Base-by-base conservation (phyloP, 1,140 invertebrate genomes). In the Drosophila elegans region DNA sequence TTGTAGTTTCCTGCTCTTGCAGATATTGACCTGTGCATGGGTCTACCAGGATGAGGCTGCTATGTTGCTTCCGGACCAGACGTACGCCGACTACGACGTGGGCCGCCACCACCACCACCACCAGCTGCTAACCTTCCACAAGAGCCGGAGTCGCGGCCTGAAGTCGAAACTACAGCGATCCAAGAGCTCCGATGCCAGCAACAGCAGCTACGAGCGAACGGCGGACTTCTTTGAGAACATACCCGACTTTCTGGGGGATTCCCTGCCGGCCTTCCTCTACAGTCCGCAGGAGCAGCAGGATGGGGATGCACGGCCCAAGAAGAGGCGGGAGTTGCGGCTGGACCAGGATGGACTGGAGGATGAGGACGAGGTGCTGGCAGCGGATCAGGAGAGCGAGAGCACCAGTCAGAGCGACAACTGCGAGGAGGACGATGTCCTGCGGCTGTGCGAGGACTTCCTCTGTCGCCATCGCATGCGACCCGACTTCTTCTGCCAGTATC, bases 51-150 rank as follows among this genome's bases (percentile, higher is more conserved):
- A 89, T 89, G 90, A 77, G 66, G 63, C 84, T 92, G 90, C 77
- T 85, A 95, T 95, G 94, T 93, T 95, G 80, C 93, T 95, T 73
- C 95, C 95, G 57, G 95, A 95, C 92, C 94, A 95, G 89, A 95
- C 94, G 34, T 95, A 95, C 91, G 95, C 95, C 54, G 90, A 92
- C 77, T 85, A 90, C 52, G 59, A 74, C 25, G 74, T 85, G 62
- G 72, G 68, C 54, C 72, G 69, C 52, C 67, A 66, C 42, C 41
- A 52, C 91, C 55, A 64, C 54, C 72, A 69, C 49, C 67, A 66
- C 42, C 41, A 56, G 92, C 55, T 93, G 92, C 45, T 78, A 49
- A 74, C 51, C 45, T 60, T 29, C 21, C 74, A 41, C 62, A 82
- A 64, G 51, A 78, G 74, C 48, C 75, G 63, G 52, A 75, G 27